Percentiles rank a stretch among this genome's conserved stretches.
Conservation (phyloP, 2,888 invertebrate genomes). For the Plagodis pulveraria region DNA sequence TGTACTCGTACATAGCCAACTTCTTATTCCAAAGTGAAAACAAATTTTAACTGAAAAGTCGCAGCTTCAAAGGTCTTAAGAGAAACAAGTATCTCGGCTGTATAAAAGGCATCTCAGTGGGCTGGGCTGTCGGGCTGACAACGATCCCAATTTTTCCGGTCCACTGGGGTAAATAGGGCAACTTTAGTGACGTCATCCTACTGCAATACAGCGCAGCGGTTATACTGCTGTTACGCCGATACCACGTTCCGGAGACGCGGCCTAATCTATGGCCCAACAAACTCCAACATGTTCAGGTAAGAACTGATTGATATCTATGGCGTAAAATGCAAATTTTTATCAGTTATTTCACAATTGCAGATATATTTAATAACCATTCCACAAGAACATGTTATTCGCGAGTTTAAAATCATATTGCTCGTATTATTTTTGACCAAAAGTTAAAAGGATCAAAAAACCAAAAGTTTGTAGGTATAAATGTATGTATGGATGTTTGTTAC, state of each 20-base stretch:
- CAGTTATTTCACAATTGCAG: no score
- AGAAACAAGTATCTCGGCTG: not conserved
- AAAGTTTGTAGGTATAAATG: no score
- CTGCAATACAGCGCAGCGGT: conserved; percentile 18
- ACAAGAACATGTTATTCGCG: no score
- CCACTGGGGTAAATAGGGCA: conserved; percentile 31
- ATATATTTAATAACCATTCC: no score
- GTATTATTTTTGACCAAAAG: no score
- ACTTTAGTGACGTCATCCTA: conserved; percentile 24
- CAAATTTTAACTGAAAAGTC: not conserved
- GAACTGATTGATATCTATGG: no score
- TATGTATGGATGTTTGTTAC: no score
- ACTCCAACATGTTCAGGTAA: no score
- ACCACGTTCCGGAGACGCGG: not conserved
- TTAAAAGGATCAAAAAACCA: no score
- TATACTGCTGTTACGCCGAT: conserved; percentile 1
- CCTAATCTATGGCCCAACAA: not conserved
- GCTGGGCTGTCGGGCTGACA: conserved; percentile 1
- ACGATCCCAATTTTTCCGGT: conserved; percentile 22
- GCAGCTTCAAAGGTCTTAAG: not conserved
- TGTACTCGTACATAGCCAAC: no score
- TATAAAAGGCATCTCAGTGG: not conserved
- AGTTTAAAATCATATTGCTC: no score
- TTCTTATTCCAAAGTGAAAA: not conserved
- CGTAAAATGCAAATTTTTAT: no score